Evolutionary conservation across 2,113 vertebrate species (phyloP), one percentile per base, ranked within the genome.

Genomic region (Eulemur rufifrons): DNA sequence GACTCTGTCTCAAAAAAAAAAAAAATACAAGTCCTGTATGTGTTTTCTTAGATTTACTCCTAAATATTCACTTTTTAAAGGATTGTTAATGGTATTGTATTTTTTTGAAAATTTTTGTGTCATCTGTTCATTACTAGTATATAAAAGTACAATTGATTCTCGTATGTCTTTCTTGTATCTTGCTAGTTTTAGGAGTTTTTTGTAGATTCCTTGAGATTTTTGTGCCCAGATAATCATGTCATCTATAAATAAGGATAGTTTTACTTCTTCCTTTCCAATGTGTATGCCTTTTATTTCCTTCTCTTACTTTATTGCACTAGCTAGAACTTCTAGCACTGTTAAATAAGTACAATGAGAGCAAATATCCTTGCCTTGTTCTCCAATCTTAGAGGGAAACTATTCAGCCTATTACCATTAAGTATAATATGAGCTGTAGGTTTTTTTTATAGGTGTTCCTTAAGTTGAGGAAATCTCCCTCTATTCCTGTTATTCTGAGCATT

Each of bases 281-380:
- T 92, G 45, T 88, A 76, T 92, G 42, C 32, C 32, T 14, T 95
- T 91, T 84, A 52, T 95, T 92, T 88, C 50, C 61, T 83, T 95
- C 87, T 84, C 77, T 61, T 68, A 42, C 52, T 61, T 84, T 92
- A 52, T n/a, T 84, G 29, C 61, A 77, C 11, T 89, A 78, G 59
- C 37, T 68, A 68, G 34, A 88, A 76, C 34, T 74, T 77, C 4
- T 32, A 45, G 2, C 37, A 59, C 47, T 77, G 25, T 88, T 83
- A 76, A 87, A 73, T 91, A 86, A 92, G 68, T 76, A 1, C 74
- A 73, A 2, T 54, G 78, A 89, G 32, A 84, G 8, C 11, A 89
- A 32, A 20, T 39, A 68, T 84, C 47, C 8, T 94, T 94, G 54
- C 68, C 68, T 81, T 83, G 4, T 63, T 92, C 29, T n/a, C 71